Percentiles rank a stretch among this genome's conserved stretches.
Evolutionary conservation across 2,888 invertebrate species (phyloP).

Genomic region (Celastrina argiolus): DNA sequence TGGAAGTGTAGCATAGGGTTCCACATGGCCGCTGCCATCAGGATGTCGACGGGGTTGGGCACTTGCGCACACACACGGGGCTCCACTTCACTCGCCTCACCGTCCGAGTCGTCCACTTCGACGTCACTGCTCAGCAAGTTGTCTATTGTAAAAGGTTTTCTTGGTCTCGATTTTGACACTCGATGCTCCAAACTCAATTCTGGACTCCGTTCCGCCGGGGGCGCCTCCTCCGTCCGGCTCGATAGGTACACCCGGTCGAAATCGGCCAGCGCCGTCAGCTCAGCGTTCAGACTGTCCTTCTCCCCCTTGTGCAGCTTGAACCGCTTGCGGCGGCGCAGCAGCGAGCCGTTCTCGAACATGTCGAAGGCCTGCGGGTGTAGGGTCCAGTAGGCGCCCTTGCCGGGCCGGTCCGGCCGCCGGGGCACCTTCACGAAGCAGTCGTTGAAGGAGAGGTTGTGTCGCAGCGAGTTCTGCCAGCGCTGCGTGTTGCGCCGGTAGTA

Average conservation of each 20-base stretch:
- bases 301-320: slow-evolving; percentile 93
- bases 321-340: slow-evolving; percentile 85
- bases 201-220: not conserved
- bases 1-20: slow-evolving; percentile 33
- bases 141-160: slow-evolving; percentile 89
- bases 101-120: slow-evolving; percentile 40
- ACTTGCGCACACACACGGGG: slow-evolving; percentile 25
- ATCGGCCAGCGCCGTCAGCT: slow-evolving; percentile 80
- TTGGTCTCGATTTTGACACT: slow-evolving; percentile 58
- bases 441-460: slow-evolving; percentile 96
- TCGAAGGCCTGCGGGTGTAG: slow-evolving; percentile 87
- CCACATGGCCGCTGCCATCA: slow-evolving; percentile 48
- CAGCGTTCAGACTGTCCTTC: slow-evolving; percentile 80
- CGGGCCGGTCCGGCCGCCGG: slow-evolving; percentile 70
- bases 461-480: slow-evolving; percentile 87
- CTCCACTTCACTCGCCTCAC: slow-evolving; percentile 42
- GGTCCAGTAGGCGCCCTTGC: slow-evolving; percentile 80
- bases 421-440: slow-evolving; percentile 96
- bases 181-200: slow-evolving; percentile 28
- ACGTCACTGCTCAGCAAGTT: slow-evolving; percentile 87
- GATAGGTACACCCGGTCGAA: slow-evolving; percentile 78
- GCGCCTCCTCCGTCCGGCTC: not conserved
- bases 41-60: not conserved
- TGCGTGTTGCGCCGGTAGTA: slow-evolving; percentile 92
- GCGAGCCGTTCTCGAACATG: slow-evolving; percentile 90